phyloP scores from a whole-genome alignment of 1,140 invertebrate genomes.

The Chrysopa pallens region DNA sequence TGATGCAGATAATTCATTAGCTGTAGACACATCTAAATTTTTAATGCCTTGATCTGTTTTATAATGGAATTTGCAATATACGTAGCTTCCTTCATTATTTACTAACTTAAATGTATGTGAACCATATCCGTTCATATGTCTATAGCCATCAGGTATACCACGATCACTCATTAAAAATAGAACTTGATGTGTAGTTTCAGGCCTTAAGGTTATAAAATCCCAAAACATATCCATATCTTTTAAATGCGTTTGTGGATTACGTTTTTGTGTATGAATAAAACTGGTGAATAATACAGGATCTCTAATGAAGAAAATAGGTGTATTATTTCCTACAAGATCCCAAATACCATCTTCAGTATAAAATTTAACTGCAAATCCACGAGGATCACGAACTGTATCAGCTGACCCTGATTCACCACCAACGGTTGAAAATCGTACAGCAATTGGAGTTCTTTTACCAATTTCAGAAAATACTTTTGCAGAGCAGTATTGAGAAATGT shows the following conservation, averaged over 20 bases:
- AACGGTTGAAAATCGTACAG: conserved; percentile 71
- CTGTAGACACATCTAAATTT: conserved; percentile 47
- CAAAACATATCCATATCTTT: conserved; percentile 79
- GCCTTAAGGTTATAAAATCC: conserved; percentile 77
- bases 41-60: conserved; percentile 79
- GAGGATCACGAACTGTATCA: conserved; percentile 64
- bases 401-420: conserved; percentile 74
- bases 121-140: conserved; percentile 83
- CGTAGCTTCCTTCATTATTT: conserved; percentile 44
- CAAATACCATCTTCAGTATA: conserved; percentile 87
- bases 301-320: conserved; percentile 78
- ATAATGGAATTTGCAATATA: conserved; percentile 80
- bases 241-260: conserved; percentile 75
- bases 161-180: conserved; percentile 71
- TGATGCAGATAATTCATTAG: conserved; percentile 36
- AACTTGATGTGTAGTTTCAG: conserved; percentile 67
- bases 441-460: conserved; percentile 71
- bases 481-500: conserved; percentile 71
- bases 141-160: conserved; percentile 72
- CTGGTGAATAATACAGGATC: conserved; percentile 76
- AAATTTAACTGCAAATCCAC: conserved; percentile 81
- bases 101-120: conserved; percentile 82
- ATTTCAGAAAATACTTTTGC: conserved; percentile 66
- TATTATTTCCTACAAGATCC: conserved; percentile 85
- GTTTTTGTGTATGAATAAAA: conserved; percentile 75